phyloP scores from a whole-genome alignment of 1,140 invertebrate species.

The Alviniconcha marisindica region DNA sequence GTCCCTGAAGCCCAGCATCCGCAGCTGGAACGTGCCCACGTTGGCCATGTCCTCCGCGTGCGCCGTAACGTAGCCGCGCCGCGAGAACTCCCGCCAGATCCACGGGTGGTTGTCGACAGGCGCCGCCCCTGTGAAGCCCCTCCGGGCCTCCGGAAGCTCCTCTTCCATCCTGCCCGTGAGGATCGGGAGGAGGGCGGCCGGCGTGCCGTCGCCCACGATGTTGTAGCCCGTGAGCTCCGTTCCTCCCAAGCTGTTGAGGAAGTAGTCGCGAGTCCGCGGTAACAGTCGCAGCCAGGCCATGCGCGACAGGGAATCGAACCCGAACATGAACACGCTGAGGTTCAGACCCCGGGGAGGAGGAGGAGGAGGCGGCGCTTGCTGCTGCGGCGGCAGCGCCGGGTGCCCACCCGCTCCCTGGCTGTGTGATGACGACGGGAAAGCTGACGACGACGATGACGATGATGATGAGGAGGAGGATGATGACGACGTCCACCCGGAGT shows the following conservation, averaged over 20 bases:
- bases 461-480: background rate
- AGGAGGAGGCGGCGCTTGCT: background rate
- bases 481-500: background rate
- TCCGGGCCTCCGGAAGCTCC: constrained; percentile 80
- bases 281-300: constrained; percentile 91
- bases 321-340: constrained; percentile 89
- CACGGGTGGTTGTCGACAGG: constrained; percentile 86
- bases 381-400: background rate
- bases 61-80: constrained; percentile 83
- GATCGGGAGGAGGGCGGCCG: constrained; percentile 93
- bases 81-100: constrained; percentile 74
- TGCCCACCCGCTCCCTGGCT: background rate
- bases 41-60: constrained; percentile 92
- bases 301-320: constrained; percentile 92
- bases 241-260: constrained; percentile 83
- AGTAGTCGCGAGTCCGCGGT: constrained; percentile 87
- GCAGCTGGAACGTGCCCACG: constrained; percentile 93
- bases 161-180: constrained; percentile 90
- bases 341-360: background rate
- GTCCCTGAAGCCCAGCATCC: constrained; percentile 90
- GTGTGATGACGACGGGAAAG: too few species aligned
- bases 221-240: constrained; percentile 89
- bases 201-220: constrained; percentile 96
- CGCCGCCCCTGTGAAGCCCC: constrained; percentile 82
- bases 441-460: background rate